Evolutionary conservation across 2,797 vertebrate genomes (phyloP).

Genomic region (Epinephelus coioides): DNA sequence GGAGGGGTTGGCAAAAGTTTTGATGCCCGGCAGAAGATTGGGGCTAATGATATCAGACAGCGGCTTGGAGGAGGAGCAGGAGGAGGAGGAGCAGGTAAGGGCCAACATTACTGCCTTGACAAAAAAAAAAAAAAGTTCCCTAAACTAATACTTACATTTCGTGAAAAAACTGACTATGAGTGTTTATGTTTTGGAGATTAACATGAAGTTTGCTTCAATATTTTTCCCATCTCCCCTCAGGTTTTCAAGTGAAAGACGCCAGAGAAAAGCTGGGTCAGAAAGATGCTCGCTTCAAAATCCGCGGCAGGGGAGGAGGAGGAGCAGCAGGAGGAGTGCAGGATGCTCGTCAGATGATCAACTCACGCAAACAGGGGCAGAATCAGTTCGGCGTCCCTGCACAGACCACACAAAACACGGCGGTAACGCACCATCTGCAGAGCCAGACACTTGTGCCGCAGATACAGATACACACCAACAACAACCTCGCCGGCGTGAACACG

Average conservation of each 20-base stretch:
- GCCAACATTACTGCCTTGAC: rapidly evolving
- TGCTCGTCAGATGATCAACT: slow-evolving; percentile 96
- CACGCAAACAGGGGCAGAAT: slow-evolving; percentile 89
- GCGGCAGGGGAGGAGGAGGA: slow-evolving; percentile 89
- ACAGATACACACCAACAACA: slow-evolving; percentile 80
- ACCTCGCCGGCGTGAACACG: slow-evolving; percentile 49
- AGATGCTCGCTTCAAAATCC: slow-evolving; percentile 93
- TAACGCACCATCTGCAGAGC: slow-evolving; percentile 68
- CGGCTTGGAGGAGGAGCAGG: slow-evolving; percentile 83
- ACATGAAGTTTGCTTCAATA: background rate
- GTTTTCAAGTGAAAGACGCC: slow-evolving; percentile 92
- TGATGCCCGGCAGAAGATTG: slow-evolving; percentile 96
- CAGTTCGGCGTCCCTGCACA: slow-evolving; percentile 56
- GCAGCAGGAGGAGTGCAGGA: slow-evolving; percentile 87
- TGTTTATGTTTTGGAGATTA: background rate
- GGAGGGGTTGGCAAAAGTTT: slow-evolving; percentile 84
- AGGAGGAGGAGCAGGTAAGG: slow-evolving; percentile 78
- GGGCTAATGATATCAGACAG: slow-evolving; percentile 90
- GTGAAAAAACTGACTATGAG: background rate
- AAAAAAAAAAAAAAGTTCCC: too few species aligned
- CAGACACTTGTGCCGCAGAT: slow-evolving; percentile 77
- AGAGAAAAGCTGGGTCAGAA: slow-evolving; percentile 94
- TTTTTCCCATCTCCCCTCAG: slow-evolving; percentile 47
- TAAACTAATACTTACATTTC: too few species aligned
- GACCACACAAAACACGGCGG: slow-evolving; percentile 48